A percentile compares a stretch with the other conserved stretches of the same genome.
Evolutionary conservation across 2,113 vertebrate genomes (phyloP).

Genomic region (Pelmatolapia mariae): DNA sequence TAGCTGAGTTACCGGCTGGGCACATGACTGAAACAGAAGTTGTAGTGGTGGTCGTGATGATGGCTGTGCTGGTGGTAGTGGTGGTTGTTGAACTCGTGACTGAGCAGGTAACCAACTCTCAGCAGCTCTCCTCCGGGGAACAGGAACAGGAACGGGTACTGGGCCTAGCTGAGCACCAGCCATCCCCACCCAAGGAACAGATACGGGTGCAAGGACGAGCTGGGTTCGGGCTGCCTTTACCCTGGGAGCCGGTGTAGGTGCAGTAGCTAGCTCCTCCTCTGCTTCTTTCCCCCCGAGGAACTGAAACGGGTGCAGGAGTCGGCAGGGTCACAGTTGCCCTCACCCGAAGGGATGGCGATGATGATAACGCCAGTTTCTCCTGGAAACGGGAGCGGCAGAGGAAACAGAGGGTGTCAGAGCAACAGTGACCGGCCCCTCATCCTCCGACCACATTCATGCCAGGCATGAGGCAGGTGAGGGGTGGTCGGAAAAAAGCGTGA

Average conservation of each 20-base stretch:
- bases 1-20: not conserved
- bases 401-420: not conserved
- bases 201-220: not conserved
- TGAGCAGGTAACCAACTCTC: not conserved
- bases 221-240: not conserved
- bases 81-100: not conserved
- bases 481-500: not conserved
- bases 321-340: not conserved
- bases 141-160: not conserved
- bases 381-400: not conserved
- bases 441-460: not conserved
- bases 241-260: not conserved
- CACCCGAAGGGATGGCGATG: rapidly evolving
- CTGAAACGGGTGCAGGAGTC: not conserved
- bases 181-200: not conserved
- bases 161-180: not conserved
- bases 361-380: not conserved
- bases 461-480: not conserved
- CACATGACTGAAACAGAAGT: not conserved
- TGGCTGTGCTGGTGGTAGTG: not conserved
- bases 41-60: not conserved
- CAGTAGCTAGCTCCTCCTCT: not conserved
- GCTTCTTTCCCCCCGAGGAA: not conserved
- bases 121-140: not conserved
- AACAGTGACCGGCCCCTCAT: not conserved